Evolutionary conservation across 2,888 invertebrate genomes (phyloP).

Genomic region (Mythimna lalbum): DNA sequence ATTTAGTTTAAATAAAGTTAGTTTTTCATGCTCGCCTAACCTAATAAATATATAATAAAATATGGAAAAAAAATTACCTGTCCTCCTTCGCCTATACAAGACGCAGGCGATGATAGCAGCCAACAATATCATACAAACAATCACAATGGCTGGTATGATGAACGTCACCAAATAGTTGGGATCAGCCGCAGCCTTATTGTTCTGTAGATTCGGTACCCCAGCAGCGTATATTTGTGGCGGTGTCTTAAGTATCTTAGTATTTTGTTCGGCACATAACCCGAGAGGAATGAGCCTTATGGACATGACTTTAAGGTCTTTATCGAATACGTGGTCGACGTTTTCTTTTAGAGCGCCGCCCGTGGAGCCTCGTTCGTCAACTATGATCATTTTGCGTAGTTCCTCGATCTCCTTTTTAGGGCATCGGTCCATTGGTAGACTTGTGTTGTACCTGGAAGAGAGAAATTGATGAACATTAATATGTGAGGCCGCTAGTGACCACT

Average conservation of each 20-base stretch:
- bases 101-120: slow-evolving; percentile 97
- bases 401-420: slow-evolving; percentile 96
- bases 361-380: slow-evolving; percentile 91
- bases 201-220: slow-evolving; percentile 74
- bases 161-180: slow-evolving; percentile 93
- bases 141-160: slow-evolving; percentile 96
- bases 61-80: slow-evolving; percentile 85
- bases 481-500: too few species aligned
- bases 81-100: slow-evolving; percentile 95
- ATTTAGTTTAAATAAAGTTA: too few species aligned
- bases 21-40: slow-evolving; percentile 4
- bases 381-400: slow-evolving; percentile 93
- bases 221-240: slow-evolving; percentile 72
- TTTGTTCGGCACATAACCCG: slow-evolving; percentile 90
- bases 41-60: background rate
- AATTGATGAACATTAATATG: too few species aligned
- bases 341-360: slow-evolving; percentile 83
- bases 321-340: slow-evolving; percentile 92
- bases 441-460: slow-evolving; percentile 92
- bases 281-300: slow-evolving; percentile 91
- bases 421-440: slow-evolving; percentile 92
- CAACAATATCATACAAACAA: slow-evolving; percentile 96
- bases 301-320: slow-evolving; percentile 93
- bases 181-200: slow-evolving; percentile 75
- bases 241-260: slow-evolving; percentile 80